Evolutionary conservation across 2,797 vertebrate species (phyloP), one percentile per base, ranked within the genome.

Genomic region (Momotus momota): DNA sequence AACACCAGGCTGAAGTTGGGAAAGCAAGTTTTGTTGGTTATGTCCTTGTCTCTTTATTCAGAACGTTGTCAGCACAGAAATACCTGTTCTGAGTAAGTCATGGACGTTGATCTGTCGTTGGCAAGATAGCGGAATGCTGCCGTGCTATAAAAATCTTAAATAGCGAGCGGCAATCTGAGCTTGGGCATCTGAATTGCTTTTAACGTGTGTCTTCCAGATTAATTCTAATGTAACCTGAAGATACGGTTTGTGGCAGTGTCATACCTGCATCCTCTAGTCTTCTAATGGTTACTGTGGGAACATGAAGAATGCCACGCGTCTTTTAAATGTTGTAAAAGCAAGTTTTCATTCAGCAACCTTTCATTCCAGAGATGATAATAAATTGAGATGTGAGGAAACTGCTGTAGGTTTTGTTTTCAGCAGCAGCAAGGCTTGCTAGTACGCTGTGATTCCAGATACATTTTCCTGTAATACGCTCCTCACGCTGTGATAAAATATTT

Each of bases 71-170:
- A 72, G 65, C 69, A 65, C 54, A 72, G 82, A 77, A 93, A 80
- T 86, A 57, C 0, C 78, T 88, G 86, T 57, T 94, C 65, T 88
- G 81, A 95, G 55, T 78, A 92, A 81, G 61, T 72, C 62, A 17
- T 26, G 3, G 5, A 8, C 51, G 23, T 79, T 27, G 79, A 84
- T 95, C 66, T 66, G 14, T 84, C 77, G 8, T 0, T 77, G 92
- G 55, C 60, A 45, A 55, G 77, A 45, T 14, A 86, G 80, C 92
- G 75, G 73, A 81, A 35, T 54, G 62, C 86, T 96, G 93, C 93
- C 95, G 86, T 45, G 73, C 88, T n/a, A 21, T 93, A 95, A 84
- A 96, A 92, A 73, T 48, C 73, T 38, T 55, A 41, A 84, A 70
- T 41, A 86, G 83, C 73, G 52, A 71, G 66, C 58, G 79, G 92